Evolutionary conservation across 2,888 invertebrate genomes (phyloP).

Genomic region (Drosophila infuscata): DNA sequence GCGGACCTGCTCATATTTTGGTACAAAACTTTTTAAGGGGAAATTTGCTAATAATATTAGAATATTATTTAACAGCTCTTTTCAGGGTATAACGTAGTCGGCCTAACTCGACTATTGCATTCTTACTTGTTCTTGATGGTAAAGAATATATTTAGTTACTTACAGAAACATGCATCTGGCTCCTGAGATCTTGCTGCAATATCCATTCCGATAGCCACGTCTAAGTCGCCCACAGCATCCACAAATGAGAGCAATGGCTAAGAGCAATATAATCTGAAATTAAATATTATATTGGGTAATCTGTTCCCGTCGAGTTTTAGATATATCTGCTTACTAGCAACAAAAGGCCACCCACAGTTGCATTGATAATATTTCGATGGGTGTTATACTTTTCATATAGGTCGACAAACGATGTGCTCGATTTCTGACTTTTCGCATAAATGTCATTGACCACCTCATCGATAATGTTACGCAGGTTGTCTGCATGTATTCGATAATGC

Average conservation of each 20-base stretch:
- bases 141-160: conserved; percentile 13
- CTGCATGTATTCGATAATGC: conserved; percentile 29
- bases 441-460: conserved; percentile 51
- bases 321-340: conserved; percentile 46
- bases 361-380: conserved; percentile 46
- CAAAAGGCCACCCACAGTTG: conserved; percentile 33
- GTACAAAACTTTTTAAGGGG: too few species aligned
- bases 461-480: conserved; percentile 37
- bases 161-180: conserved; percentile 54
- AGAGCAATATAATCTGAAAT: conserved; percentile 40
- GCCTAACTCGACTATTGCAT: too few species aligned
- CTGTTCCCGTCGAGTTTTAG: neutral
- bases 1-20: too few species aligned
- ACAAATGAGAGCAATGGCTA: conserved; percentile 39
- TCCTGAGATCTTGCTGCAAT: conserved; percentile 57
- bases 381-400: conserved; percentile 46
- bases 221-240: conserved; percentile 57
- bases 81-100: too few species aligned
- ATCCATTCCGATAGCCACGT: conserved; percentile 48
- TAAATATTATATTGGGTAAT: neutral
- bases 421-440: conserved; percentile 26
- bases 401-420: conserved; percentile 54
- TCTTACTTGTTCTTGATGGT: too few species aligned
- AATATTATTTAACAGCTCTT: neutral
- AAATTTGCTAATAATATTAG: too few species aligned